Evolutionary conservation across 2,113 vertebrate genomes (phyloP).

Genomic region (Desmodus rotundus): DNA sequence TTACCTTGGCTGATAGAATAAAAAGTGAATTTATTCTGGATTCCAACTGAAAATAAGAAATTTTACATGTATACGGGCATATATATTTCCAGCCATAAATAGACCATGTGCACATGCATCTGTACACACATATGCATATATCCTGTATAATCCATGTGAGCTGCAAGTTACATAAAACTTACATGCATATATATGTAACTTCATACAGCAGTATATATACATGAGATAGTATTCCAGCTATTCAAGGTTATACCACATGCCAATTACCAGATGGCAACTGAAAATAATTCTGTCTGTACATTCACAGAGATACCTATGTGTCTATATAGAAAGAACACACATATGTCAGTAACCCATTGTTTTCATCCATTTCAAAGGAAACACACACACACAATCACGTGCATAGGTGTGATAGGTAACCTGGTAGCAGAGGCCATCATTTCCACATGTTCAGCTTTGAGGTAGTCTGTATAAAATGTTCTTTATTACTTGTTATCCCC

Average conservation of each 20-base stretch:
- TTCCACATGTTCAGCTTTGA: background rate
- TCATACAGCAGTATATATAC: background rate
- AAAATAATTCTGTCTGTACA: background rate
- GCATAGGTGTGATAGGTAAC: background rate
- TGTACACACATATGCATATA: background rate
- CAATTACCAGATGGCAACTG: background rate
- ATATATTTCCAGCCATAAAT: slow-evolving; percentile 13
- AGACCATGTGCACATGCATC: background rate
- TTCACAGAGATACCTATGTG: background rate
- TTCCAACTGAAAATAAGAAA: background rate
- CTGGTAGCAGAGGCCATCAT: background rate
- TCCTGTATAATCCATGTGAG: background rate
- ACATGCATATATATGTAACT: background rate
- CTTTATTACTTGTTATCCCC: background rate
- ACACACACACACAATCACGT: background rate
- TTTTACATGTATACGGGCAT: background rate
- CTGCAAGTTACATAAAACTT: slow-evolving; percentile 22
- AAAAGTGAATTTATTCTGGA: background rate
- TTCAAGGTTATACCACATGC: background rate
- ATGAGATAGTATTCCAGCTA: background rate
- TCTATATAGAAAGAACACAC: background rate
- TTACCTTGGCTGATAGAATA: background rate
- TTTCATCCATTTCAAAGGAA: background rate
- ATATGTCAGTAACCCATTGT: background rate
- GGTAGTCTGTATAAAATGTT: background rate